These are phyloP conservation scores for Mormyrops attenuatus DNA, from an alignment of 2,797 vertebrate genomes.

Conservation along the genomic window DNA sequence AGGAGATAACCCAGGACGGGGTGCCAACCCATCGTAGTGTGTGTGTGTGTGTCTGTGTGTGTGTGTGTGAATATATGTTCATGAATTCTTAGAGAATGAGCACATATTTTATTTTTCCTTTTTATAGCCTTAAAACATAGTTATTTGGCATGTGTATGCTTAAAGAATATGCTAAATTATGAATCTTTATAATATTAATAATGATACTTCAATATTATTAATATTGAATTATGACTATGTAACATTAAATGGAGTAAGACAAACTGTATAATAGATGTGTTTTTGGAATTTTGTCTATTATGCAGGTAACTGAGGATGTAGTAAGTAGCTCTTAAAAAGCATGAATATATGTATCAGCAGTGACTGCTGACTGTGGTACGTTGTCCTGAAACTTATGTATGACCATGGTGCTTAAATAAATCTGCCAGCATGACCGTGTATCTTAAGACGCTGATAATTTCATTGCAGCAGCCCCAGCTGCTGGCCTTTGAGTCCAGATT, in stretches of 20 bases:
- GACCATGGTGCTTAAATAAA: background rate
- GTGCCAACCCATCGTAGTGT: background rate
- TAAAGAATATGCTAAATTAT: background rate
- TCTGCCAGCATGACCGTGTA: background rate
- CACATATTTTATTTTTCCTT: background rate
- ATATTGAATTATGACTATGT: background rate
- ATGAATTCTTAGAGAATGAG: background rate
- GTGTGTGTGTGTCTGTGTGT: background rate
- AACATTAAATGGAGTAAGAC: background rate
- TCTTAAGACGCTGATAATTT: background rate
- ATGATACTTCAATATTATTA: background rate
- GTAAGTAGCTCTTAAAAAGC: background rate
- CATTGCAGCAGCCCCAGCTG: background rate
- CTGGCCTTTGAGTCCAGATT: conserved; percentile 1
- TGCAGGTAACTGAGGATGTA: background rate
- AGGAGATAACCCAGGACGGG: background rate
- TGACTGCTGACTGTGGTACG: background rate
- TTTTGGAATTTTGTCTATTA: background rate
- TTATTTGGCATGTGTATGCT: background rate
- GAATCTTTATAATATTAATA: background rate
- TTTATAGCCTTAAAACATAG: background rate
- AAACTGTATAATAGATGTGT: background rate
- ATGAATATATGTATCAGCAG: background rate
- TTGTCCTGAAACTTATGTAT: background rate
- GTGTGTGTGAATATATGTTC: background rate